These are phyloP conservation scores for Scomber colias DNA, from an alignment of 2,113 vertebrate species.

Conservation along the genomic window DNA sequence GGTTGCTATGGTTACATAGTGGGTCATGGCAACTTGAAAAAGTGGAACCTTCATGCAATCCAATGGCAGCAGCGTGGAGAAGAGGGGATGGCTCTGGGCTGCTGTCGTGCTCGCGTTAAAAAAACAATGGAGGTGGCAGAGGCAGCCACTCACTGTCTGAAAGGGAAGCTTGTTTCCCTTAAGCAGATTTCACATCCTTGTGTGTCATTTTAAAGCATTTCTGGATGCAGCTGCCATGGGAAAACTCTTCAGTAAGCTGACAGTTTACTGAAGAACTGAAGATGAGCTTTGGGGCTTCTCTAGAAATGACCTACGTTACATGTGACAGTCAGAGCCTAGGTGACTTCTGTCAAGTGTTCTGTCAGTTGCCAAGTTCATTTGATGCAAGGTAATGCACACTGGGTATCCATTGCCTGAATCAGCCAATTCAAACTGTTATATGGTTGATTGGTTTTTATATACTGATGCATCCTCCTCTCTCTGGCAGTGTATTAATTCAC, in stretches of 20 bases:
- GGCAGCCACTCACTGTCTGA: too few species aligned
- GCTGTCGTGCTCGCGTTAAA: too few species aligned
- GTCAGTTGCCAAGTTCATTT: constrained; percentile 3
- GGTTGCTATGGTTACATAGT: too few species aligned
- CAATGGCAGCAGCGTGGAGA: too few species aligned
- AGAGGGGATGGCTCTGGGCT: too few species aligned
- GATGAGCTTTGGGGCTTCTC: neutral
- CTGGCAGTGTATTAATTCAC: constrained; percentile 28
- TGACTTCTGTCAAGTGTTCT: neutral
- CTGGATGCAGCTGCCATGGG: neutral
- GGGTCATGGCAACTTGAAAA: too few species aligned
- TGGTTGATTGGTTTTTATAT: constrained; percentile 50
- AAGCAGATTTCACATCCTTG: too few species aligned
- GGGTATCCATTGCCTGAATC: constrained; percentile 20
- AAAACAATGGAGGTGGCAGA: too few species aligned
- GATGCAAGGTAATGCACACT: constrained; percentile 11
- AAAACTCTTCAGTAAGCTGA: neutral
- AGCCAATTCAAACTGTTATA: constrained; percentile 43
- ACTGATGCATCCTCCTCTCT: constrained; percentile 3
- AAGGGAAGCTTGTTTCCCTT: too few species aligned
- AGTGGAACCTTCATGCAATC: too few species aligned
- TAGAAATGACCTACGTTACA: neutral
- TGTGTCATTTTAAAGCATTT: neutral
- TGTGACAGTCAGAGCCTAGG: neutral
- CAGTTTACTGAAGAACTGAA: neutral